phyloP scores from a whole-genome alignment of 2,888 invertebrate genomes.

The Phymatocera aterrima region DNA sequence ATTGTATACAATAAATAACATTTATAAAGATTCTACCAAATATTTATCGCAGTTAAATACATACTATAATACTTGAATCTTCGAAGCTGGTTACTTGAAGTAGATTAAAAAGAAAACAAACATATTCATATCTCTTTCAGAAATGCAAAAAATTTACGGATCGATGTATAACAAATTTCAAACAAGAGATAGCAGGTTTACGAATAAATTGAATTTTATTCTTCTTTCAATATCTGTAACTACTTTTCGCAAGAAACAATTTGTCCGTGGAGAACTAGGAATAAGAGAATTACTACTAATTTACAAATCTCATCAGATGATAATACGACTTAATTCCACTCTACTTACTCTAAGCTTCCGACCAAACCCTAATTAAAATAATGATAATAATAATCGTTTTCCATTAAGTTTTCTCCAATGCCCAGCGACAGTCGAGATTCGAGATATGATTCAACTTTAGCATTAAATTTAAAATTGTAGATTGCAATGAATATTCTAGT shows the following conservation, averaged over 20 bases:
- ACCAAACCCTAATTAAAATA: conserved; percentile 13
- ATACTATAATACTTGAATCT: too few relatives aligned
- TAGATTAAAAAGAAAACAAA: too few relatives aligned
- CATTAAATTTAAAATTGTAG: background rate
- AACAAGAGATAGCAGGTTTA: too few relatives aligned
- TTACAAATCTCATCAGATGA: conserved; percentile 21
- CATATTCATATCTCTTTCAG: background rate
- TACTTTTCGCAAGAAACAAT: too few relatives aligned
- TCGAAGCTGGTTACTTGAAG: background rate
- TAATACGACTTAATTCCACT: background rate
- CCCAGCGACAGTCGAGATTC: background rate
- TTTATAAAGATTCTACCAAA: background rate
- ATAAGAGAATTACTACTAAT: conserved; percentile 9
- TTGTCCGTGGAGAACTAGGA: background rate
- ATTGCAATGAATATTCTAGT: too few relatives aligned
- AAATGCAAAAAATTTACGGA: background rate
- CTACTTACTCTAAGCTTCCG: background rate
- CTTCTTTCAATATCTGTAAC: background rate
- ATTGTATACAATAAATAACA: background rate
- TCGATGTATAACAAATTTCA: too few relatives aligned
- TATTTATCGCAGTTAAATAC: conserved; percentile 2
- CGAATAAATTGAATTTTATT: background rate
- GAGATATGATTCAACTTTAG: background rate
- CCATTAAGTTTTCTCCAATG: background rate
- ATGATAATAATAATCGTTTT: conserved; percentile 1